Evolutionary conservation across 1,140 invertebrate species (phyloP).

Genomic region (Arion vulgaris): DNA sequence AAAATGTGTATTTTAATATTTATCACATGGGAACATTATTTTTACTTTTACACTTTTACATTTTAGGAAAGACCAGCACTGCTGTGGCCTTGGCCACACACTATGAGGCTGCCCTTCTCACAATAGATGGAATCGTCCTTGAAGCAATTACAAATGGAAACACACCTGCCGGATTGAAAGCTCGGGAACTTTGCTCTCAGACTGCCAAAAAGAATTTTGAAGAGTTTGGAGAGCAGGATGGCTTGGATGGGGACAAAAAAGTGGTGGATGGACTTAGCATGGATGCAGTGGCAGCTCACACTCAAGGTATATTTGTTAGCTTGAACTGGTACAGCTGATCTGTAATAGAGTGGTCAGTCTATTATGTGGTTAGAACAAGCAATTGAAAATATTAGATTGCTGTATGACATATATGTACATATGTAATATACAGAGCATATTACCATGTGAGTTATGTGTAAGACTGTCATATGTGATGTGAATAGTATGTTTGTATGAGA

Average conservation of each 20-base stretch:
- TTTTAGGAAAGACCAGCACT: constrained; percentile 66
- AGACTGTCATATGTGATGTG: too few relatives aligned
- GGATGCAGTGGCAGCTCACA: constrained; percentile 70
- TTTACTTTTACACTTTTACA: too few relatives aligned
- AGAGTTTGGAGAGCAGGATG: constrained; percentile 61
- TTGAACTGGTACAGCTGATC: too few relatives aligned
- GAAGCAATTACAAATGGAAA: constrained; percentile 71
- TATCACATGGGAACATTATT: too few relatives aligned
- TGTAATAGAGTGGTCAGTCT: too few relatives aligned
- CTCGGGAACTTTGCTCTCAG: constrained; percentile 69
- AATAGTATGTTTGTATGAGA: too few relatives aligned
- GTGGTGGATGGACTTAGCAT: constrained; percentile 68
- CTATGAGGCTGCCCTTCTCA: constrained; percentile 71
- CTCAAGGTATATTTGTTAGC: constrained; percentile 64
- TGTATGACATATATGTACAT: too few relatives aligned
- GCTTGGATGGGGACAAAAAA: constrained; percentile 63
- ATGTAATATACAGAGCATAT: too few relatives aligned
- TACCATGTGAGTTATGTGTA: too few relatives aligned
- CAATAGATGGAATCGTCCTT: constrained; percentile 68
- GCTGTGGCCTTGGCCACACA: constrained; percentile 68
- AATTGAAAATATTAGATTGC: too few relatives aligned
- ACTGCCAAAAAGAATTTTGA: constrained; percentile 67
- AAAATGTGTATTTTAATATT: too few relatives aligned
- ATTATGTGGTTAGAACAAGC: background rate
- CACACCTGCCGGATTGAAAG: constrained; percentile 64